phyloP scores from a whole-genome alignment of 2,888 invertebrate genomes.

The Sialis fuliginosa region DNA sequence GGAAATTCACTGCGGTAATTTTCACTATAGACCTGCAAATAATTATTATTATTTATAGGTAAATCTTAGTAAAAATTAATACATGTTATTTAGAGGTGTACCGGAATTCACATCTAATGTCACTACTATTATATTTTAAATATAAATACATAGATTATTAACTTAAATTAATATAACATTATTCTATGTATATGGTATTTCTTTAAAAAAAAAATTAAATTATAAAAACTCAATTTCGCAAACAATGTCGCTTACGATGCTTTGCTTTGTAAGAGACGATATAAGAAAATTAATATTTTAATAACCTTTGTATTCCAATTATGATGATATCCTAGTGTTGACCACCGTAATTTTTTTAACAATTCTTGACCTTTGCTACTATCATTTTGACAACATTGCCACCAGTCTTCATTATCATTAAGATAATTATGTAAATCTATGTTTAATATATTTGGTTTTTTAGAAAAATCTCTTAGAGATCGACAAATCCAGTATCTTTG shows the following conservation, averaged over 20 bases:
- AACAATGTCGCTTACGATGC: no score
- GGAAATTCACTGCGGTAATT: constrained; percentile 51
- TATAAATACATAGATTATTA: constrained; percentile 4
- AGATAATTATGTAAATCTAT: constrained; percentile 34
- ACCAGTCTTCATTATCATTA: constrained; percentile 34
- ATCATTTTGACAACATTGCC: constrained; percentile 35
- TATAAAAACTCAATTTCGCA: no score
- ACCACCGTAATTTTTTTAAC: constrained; percentile 64
- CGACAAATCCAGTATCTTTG: constrained; percentile 71
- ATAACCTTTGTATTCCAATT: constrained; percentile 89
- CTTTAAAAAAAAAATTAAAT: no score
- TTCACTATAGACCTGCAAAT: constrained; percentile 48
- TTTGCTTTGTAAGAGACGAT: no score
- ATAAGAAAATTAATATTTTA: constrained; percentile 5
- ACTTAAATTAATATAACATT: no score
- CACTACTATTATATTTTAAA: constrained; percentile 4
- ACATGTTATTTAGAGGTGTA: no score
- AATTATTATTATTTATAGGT: constrained; percentile 5
- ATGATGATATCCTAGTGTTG: constrained; percentile 93
- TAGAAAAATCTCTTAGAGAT: constrained; percentile 61
- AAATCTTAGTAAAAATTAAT: not conserved
- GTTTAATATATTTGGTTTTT: constrained; percentile 51
- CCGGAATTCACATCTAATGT: constrained; percentile 16
- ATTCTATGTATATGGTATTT: no score
- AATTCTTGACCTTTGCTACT: constrained; percentile 15